A percentile compares a stretch with the other conserved stretches of the same genome.
These are phyloP conservation scores for Melitaea cinxia DNA, from an alignment of 1,140 invertebrate species.

Conservation along the genomic window DNA sequence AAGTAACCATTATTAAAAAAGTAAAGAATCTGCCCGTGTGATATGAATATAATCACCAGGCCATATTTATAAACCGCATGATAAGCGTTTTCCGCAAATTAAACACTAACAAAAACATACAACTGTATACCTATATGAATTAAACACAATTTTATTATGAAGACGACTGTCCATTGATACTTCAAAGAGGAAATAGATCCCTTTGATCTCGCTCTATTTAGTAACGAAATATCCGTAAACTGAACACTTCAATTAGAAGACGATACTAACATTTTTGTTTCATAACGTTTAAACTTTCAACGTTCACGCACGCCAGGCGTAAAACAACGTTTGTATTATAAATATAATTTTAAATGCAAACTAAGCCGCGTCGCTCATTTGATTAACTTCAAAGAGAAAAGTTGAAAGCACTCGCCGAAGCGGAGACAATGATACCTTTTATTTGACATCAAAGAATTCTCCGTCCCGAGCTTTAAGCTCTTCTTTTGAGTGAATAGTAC, in stretches of 20 bases:
- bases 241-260: conserved; percentile 67
- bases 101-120: no score
- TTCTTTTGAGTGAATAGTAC: conserved; percentile 46
- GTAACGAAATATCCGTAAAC: conserved; percentile 59
- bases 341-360: conserved; percentile 71
- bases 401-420: conserved; percentile 72
- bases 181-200: conserved; percentile 63
- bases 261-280: conserved; percentile 63
- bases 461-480: conserved; percentile 58
- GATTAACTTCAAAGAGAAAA: conserved; percentile 77
- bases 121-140: background rate
- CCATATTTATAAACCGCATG: no score
- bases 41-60: no score
- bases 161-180: conserved; percentile 48
- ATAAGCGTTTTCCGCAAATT: no score
- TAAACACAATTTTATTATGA: conserved; percentile 50
- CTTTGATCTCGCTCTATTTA: conserved; percentile 76
- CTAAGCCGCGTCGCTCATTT: conserved; percentile 67
- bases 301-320: conserved; percentile 48
- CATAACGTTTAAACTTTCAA: conserved; percentile 50
- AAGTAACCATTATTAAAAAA: no score
- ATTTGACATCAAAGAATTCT: conserved; percentile 73
- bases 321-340: conserved; percentile 50
- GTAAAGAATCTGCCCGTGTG: no score
- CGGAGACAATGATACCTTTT: conserved; percentile 79